Conservation (phyloP, 2,113 vertebrate species). For the Dasyornis broadbenti region DNA sequence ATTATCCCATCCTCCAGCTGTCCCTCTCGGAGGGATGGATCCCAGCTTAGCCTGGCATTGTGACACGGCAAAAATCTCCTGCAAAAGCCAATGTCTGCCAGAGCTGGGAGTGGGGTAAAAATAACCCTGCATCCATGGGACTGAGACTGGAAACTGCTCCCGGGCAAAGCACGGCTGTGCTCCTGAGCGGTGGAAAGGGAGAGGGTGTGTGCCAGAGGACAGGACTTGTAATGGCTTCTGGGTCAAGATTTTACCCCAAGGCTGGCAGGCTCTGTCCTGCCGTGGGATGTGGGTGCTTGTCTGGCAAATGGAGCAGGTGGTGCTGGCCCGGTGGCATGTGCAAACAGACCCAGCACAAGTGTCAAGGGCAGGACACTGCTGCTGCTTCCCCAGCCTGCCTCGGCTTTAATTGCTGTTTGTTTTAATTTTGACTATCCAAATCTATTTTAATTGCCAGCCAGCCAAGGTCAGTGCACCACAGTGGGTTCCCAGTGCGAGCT, state of each 20-base stretch:
- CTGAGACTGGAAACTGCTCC: neutral
- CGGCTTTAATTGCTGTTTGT: neutral
- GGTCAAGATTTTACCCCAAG: neutral
- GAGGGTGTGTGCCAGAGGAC: rapidly evolving
- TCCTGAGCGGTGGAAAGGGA: rapidly evolving
- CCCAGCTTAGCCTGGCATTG: neutral
- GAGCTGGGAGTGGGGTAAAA: neutral
- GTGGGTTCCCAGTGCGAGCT: rapidly evolving
- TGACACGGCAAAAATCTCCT: neutral
- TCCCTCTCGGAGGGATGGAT: rapidly evolving
- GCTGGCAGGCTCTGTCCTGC: neutral
- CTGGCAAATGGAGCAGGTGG: rapidly evolving
- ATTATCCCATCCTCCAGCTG: neutral
- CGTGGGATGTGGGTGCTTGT: rapidly evolving
- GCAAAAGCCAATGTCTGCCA: neutral
- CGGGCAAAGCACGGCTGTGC: rapidly evolving
- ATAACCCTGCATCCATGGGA: neutral
- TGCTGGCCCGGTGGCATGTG: rapidly evolving
- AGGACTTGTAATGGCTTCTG: neutral
- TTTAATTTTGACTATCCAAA: neutral
- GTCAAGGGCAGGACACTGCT: neutral
- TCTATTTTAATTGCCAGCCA: neutral
- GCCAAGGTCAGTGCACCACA: neutral
- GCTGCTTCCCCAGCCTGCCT: neutral
- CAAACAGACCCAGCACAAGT: rapidly evolving